These are phyloP conservation scores for Corydoras maculifer DNA, from an alignment of 2,113 vertebrate species.

Conservation along the genomic window DNA sequence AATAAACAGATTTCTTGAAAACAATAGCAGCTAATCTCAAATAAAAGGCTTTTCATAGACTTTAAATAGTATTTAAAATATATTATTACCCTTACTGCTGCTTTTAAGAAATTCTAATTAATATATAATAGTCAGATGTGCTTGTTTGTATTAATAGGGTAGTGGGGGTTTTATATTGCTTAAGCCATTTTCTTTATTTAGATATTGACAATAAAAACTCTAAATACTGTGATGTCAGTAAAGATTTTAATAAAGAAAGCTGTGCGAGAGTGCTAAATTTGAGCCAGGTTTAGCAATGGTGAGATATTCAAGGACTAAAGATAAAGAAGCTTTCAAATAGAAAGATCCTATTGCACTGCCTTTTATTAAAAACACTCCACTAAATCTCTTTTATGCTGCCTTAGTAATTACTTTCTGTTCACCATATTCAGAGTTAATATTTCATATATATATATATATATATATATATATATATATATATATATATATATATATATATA, in stretches of 20 bases:
- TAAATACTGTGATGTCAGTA: not conserved
- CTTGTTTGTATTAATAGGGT: no score
- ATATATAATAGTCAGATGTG: no score
- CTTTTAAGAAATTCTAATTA: no score
- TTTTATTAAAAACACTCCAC: constrained; percentile 14
- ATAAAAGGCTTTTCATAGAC: no score
- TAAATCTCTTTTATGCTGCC: constrained; percentile 9
- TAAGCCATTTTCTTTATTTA: not conserved
- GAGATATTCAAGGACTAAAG: constrained; percentile 13
- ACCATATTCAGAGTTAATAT: constrained; percentile 7
- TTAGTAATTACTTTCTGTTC: constrained; percentile 36
- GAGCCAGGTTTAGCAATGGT: not conserved
- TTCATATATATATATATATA: not conserved
- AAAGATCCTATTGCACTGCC: constrained; percentile 5
- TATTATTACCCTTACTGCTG: no score
- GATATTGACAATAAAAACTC: not conserved
- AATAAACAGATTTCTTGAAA: no score
- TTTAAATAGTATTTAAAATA: no score
- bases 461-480: not conserved
- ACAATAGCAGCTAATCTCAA: no score
- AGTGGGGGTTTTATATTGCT: no score
- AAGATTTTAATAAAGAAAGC: not conserved
- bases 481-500: not conserved
- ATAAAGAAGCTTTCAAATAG: constrained; percentile 23
- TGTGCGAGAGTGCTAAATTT: not conserved